These are phyloP conservation scores for Sarcophaga bullata DNA, from an alignment of 1,140 invertebrate species.

Conservation along the genomic window DNA sequence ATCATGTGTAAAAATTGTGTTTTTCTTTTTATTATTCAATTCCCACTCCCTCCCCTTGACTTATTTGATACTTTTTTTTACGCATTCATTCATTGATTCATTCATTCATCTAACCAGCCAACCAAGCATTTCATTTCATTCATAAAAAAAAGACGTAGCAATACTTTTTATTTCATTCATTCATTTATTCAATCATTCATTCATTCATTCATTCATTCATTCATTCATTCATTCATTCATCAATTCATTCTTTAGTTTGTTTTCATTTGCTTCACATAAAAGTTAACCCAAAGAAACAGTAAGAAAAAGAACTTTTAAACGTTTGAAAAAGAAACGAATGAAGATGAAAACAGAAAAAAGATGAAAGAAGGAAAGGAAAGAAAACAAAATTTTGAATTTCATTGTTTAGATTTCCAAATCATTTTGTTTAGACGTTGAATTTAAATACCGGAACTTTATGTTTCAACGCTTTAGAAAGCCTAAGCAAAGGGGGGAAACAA, in stretches of 20 bases:
- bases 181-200: conserved; percentile 23
- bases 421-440: conserved; percentile 47
- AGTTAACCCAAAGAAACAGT: background rate
- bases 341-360: background rate
- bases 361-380: background rate
- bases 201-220: conserved; percentile 26
- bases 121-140: too few species aligned
- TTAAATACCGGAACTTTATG: conserved; percentile 42
- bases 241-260: too few species aligned
- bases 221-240: conserved; percentile 1
- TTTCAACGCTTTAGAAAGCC: conserved; percentile 28
- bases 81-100: conserved; percentile 9
- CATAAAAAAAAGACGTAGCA: background rate
- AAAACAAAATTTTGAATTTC: conserved; percentile 4
- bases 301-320: background rate
- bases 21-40: background rate
- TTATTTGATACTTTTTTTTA: background rate
- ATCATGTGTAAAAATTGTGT: conserved; percentile 9
- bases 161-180: background rate
- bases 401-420: conserved; percentile 41
- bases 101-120: background rate
- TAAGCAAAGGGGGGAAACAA: too few species aligned
- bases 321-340: background rate
- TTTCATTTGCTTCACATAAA: too few species aligned
- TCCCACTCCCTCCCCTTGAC: too few species aligned